Conservation (phyloP, 2,113 vertebrate species). For the Rhea pennata region DNA sequence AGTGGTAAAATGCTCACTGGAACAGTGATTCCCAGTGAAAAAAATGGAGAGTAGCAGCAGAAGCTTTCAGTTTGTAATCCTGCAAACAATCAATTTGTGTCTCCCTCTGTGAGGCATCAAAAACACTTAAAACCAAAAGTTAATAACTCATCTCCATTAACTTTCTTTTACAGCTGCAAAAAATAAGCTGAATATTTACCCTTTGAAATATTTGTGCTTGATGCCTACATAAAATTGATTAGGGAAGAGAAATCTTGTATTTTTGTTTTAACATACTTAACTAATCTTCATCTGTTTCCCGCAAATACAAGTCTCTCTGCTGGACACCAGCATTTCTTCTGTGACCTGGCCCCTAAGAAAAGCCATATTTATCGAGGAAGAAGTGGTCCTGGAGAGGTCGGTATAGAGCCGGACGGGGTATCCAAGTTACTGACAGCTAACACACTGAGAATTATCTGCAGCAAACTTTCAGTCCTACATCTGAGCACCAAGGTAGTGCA, state of each 20-base stretch:
- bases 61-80: neutral
- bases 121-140: neutral
- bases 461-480: neutral
- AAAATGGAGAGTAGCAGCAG: neutral
- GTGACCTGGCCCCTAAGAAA: neutral
- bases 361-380: neutral
- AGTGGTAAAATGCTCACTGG: neutral
- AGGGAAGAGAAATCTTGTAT: neutral
- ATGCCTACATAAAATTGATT: neutral
- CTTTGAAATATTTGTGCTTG: neutral
- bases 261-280: neutral
- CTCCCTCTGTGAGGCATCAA: neutral
- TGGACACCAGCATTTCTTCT: neutral
- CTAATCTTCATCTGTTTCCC: neutral
- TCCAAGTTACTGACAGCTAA: neutral
- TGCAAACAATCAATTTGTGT: neutral
- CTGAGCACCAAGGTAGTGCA: neutral
- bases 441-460: neutral
- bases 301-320: neutral
- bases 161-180: neutral
- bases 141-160: neutral
- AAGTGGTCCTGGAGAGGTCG: neutral
- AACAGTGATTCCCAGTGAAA: neutral
- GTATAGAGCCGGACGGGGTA: neutral
- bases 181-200: neutral